Conservation (phyloP, 53 echinoderm and acorn worm species). For the Henricia sp. region DNA sequence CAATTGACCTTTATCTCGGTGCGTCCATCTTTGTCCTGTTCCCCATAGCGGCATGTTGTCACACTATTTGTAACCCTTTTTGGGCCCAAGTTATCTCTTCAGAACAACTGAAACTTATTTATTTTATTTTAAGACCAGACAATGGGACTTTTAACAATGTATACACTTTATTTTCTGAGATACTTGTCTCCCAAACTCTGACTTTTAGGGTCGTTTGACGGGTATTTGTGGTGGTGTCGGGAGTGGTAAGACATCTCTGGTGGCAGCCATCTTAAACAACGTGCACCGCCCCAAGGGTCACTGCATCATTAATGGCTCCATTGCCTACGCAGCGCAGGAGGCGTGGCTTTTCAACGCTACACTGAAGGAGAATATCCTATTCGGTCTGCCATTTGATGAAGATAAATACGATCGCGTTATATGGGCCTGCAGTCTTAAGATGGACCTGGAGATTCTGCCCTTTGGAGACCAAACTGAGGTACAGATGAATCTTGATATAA, state of each 20-base stretch:
- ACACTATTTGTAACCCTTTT: too few species aligned
- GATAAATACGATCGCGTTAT: constrained; percentile 76
- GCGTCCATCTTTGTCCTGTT: too few species aligned
- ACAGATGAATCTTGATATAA: neutral
- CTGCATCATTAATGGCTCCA: constrained; percentile 67
- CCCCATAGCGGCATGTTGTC: too few species aligned
- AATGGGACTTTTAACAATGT: neutral
- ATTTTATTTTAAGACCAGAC: too few species aligned
- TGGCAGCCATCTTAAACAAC: constrained; percentile 86
- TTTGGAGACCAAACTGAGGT: constrained; percentile 94
- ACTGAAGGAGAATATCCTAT: constrained; percentile 85
- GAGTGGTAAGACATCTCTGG: constrained; percentile 89
- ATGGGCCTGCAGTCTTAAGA: constrained; percentile 74
- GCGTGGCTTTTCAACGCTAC: constrained; percentile 94
- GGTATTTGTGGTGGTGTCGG: constrained; percentile 91
- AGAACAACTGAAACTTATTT: too few species aligned
- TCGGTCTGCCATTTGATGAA: constrained; percentile 73
- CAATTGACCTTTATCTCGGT: too few species aligned
- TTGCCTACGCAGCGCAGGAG: constrained; percentile 92
- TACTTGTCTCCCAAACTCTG: neutral
- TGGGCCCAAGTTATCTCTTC: too few species aligned
- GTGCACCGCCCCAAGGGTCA: constrained; percentile 78
- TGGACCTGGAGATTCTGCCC: constrained; percentile 89
- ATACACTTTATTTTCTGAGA: too few species aligned
- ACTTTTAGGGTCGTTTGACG: constrained; percentile 69